Conservation (phyloP, 1,140 invertebrate genomes). For the Atopsyche davidsoni region DNA sequence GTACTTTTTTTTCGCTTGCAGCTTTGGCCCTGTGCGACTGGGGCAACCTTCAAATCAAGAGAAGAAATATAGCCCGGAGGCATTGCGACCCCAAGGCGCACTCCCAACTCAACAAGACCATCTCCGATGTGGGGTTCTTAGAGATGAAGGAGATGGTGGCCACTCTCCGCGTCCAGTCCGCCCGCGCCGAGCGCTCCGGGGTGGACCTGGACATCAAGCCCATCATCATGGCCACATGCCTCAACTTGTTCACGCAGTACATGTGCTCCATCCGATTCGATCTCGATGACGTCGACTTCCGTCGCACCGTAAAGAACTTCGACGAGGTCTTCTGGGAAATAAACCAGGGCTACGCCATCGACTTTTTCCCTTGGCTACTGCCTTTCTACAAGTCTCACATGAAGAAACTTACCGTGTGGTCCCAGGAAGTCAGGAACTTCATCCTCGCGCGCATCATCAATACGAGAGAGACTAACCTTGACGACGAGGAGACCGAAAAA, state of each 20-base stretch:
- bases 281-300: slow-evolving; percentile 58
- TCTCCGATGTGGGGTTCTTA: slow-evolving; percentile 57
- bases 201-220: slow-evolving; percentile 52
- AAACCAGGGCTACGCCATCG: slow-evolving; percentile 80
- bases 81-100: slow-evolving; percentile 72
- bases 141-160: slow-evolving; percentile 56
- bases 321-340: slow-evolving; percentile 87
- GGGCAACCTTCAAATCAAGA: slow-evolving; percentile 71
- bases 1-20: slow-evolving; percentile 49
- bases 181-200: slow-evolving; percentile 35
- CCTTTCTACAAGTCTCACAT: slow-evolving; percentile 67
- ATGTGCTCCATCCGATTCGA: slow-evolving; percentile 74
- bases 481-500: slow-evolving; percentile 49
- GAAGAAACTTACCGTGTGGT: slow-evolving; percentile 61
- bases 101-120: slow-evolving; percentile 60
- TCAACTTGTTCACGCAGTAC: slow-evolving; percentile 79
- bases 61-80: slow-evolving; percentile 68
- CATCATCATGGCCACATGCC: slow-evolving; percentile 60
- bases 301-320: slow-evolving; percentile 63
- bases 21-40: slow-evolving; percentile 82
- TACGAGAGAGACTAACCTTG: slow-evolving; percentile 52
- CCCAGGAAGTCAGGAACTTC: slow-evolving; percentile 65
- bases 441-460: slow-evolving; percentile 66
- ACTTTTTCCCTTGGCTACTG: slow-evolving; percentile 79
- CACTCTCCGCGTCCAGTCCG: slow-evolving; percentile 39